Evolutionary conservation across 1,140 invertebrate species (phyloP).

Genomic region (Achatina immaculata): DNA sequence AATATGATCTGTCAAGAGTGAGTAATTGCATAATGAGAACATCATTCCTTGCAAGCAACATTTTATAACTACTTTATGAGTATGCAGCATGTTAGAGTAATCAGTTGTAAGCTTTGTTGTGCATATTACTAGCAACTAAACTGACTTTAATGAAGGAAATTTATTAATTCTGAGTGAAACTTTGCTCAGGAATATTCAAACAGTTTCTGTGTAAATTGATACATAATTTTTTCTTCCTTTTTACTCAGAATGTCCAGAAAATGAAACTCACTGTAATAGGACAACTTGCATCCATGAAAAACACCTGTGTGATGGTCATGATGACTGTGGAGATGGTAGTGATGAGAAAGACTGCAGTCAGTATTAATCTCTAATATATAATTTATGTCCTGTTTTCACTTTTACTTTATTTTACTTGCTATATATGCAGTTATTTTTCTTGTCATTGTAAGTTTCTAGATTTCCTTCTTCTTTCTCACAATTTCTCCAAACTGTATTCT

Average conservation of each 20-base stretch:
- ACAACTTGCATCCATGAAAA: conserved; percentile 51
- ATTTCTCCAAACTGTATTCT: no score
- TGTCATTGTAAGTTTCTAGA: no score
- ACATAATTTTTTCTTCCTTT: background rate
- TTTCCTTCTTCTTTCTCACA: no score
- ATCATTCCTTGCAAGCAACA: no score
- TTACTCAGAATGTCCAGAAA: conserved; percentile 32
- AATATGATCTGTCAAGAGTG: no score
- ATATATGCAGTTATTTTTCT: no score
- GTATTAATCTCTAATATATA: conserved; percentile 39
- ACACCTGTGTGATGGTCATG: conserved; percentile 51
- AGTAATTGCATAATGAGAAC: no score
- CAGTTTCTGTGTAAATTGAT: background rate
- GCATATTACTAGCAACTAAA: no score
- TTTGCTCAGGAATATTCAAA: background rate
- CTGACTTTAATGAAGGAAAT: conserved; percentile 11
- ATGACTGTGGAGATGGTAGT: conserved; percentile 56
- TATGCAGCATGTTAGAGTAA: no score
- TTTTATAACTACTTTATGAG: no score
- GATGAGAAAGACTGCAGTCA: conserved; percentile 57
- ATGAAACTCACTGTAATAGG: conserved; percentile 49
- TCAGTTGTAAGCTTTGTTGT: no score
- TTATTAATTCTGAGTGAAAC: background rate
- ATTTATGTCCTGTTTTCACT: background rate
- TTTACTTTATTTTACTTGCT: no score